Evolutionary conservation across 1,140 invertebrate genomes (phyloP).

Genomic region (Leptestheria dahalacensis): DNA sequence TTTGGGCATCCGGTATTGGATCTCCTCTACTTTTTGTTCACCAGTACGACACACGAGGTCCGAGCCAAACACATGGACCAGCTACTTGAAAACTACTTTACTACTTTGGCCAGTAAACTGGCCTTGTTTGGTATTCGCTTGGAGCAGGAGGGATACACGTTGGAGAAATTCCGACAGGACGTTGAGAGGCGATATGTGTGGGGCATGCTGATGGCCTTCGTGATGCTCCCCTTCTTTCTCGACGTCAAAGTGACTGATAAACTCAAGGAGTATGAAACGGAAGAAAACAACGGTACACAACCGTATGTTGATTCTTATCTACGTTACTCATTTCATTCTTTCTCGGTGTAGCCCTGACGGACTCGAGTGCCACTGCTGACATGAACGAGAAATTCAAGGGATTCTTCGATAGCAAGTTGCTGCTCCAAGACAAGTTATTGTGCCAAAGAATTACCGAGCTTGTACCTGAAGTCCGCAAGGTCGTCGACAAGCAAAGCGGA

Average conservation of each 20-base stretch:
- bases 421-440: no score
- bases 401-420: no score
- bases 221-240: background rate
- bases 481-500: no score
- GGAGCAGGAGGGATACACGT: background rate
- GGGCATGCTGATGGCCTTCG: background rate
- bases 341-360: no score
- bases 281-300: no score
- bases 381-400: no score
- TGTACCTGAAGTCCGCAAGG: no score
- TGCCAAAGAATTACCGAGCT: no score
- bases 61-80: background rate
- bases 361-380: no score
- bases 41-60: background rate
- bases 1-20: slow-evolving; percentile 7
- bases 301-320: no score
- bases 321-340: no score
- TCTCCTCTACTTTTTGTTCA: slow-evolving; percentile 8
- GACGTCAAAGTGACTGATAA: background rate
- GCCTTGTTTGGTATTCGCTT: background rate
- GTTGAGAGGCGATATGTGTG: background rate
- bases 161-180: background rate
- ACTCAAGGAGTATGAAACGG: background rate
- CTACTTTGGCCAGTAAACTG: background rate
- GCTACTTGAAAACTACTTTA: slow-evolving; percentile 4